phyloP scores from a whole-genome alignment of 2,888 invertebrate species.

The Limnephilus auricula region DNA sequence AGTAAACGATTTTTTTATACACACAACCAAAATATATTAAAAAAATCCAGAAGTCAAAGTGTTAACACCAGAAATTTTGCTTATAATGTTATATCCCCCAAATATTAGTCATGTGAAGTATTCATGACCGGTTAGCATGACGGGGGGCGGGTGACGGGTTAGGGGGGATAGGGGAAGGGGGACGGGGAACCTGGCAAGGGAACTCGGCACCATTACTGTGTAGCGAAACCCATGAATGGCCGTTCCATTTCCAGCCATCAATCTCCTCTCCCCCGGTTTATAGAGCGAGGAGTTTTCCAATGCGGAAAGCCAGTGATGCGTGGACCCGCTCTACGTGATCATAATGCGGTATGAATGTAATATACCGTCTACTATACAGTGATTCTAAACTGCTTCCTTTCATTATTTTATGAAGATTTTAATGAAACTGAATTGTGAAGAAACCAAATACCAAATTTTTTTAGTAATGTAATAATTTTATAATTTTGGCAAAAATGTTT shows the following conservation, averaged over 20 bases:
- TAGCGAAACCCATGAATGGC: slow-evolving; percentile 66
- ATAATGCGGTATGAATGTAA: slow-evolving; percentile 66
- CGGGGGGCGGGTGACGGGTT: no score
- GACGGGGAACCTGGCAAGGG: not conserved
- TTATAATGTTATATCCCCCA: not conserved
- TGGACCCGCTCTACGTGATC: slow-evolving; percentile 66
- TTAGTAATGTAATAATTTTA: not conserved
- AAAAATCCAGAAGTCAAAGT: not conserved
- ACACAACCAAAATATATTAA: no score
- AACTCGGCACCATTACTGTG: slow-evolving; percentile 42
- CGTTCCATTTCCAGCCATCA: slow-evolving; percentile 66
- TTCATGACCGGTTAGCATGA: not conserved
- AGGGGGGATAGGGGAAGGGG: no score
- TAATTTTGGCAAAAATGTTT: no score
- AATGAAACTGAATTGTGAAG: not conserved
- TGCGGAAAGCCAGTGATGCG: slow-evolving; percentile 65
- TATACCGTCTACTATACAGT: slow-evolving; percentile 56
- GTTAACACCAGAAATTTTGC: not conserved
- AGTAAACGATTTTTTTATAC: no score
- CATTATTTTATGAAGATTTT: not conserved
- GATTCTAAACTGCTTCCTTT: slow-evolving; percentile 23
- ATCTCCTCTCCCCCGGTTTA: slow-evolving; percentile 59
- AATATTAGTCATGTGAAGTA: not conserved
- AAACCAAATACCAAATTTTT: no score
- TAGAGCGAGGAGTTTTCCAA: slow-evolving; percentile 65